These are phyloP conservation scores for Pangasius djambal DNA, from an alignment of 2,797 vertebrate species.

Conservation along the genomic window DNA sequence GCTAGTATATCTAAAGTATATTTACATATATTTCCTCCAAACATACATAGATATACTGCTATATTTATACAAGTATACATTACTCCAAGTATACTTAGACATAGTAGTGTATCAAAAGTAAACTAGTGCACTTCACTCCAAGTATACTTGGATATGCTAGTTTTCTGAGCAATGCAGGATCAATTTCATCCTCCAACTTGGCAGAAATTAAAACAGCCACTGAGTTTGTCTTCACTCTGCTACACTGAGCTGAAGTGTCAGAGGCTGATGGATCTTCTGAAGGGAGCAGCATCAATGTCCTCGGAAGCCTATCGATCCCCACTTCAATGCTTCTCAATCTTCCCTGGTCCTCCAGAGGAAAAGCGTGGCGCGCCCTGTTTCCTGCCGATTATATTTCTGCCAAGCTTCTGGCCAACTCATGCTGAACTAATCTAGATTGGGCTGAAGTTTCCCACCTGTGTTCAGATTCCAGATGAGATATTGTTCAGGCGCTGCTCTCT, in stretches of 20 bases:
- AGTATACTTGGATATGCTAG: not conserved
- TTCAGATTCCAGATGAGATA: slow-evolving; percentile 58
- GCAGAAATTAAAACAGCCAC: slow-evolving; percentile 16
- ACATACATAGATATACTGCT: not conserved
- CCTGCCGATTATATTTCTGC: slow-evolving; percentile 53
- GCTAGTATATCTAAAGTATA: not conserved
- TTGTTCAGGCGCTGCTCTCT: slow-evolving; percentile 52
- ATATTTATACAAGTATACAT: not conserved
- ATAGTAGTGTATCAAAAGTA: not conserved
- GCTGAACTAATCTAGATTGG: slow-evolving; percentile 60
- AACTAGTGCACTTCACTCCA: not conserved
- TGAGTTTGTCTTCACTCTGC: slow-evolving; percentile 22
- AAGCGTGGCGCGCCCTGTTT: slow-evolving; percentile 47
- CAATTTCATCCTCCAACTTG: not conserved
- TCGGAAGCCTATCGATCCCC: slow-evolving; percentile 56
- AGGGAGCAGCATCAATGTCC: slow-evolving; percentile 33
- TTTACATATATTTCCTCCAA: not conserved
- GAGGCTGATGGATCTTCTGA: slow-evolving; percentile 39
- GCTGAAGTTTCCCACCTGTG: slow-evolving; percentile 57
- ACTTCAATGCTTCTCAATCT: slow-evolving; percentile 54
- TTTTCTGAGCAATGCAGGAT: not conserved
- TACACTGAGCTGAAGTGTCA: slow-evolving; percentile 6
- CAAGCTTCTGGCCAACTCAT: slow-evolving; percentile 51
- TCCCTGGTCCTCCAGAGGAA: slow-evolving; percentile 35
- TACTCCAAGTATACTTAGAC: not conserved